Evolutionary conservation across 2,797 vertebrate genomes (phyloP).

Genomic region (Paguma larvata): DNA sequence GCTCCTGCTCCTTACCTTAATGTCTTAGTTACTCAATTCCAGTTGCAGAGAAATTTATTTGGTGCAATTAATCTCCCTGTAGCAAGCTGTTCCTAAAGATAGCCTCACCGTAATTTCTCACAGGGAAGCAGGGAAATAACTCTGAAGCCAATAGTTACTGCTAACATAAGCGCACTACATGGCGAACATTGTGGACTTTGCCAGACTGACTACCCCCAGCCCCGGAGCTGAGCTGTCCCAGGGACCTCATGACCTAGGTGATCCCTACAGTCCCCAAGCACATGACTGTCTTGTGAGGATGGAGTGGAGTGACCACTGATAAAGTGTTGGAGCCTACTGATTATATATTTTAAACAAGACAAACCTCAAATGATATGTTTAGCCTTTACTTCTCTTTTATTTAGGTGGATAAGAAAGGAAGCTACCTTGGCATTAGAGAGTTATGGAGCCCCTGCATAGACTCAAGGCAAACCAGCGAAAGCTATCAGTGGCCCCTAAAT

Average conservation of each 20-base stretch:
- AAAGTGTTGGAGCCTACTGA: neutral
- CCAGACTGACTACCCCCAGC: neutral
- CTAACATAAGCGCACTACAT: rapidly evolving
- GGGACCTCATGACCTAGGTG: neutral
- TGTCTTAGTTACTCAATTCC: neutral
- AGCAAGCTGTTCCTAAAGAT: neutral
- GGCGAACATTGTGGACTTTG: neutral
- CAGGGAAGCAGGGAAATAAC: neutral
- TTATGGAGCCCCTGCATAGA: neutral
- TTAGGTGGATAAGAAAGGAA: neutral
- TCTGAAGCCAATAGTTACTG: neutral
- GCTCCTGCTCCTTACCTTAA: neutral
- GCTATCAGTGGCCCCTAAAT: neutral
- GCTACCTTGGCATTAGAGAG: neutral
- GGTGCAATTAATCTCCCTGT: neutral
- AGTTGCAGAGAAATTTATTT: neutral
- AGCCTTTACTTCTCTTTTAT: neutral
- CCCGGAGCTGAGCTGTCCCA: neutral
- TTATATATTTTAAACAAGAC: neutral
- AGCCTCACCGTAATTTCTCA: neutral
- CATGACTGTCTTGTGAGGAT: neutral
- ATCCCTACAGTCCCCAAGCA: rapidly evolving
- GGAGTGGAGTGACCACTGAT: neutral
- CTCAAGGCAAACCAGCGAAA: neutral
- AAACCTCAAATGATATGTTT: neutral